Percentiles rank a stretch among this genome's conserved stretches.
Conservation (phyloP, 1,140 invertebrate genomes). For the Atopsyche davidsoni region DNA sequence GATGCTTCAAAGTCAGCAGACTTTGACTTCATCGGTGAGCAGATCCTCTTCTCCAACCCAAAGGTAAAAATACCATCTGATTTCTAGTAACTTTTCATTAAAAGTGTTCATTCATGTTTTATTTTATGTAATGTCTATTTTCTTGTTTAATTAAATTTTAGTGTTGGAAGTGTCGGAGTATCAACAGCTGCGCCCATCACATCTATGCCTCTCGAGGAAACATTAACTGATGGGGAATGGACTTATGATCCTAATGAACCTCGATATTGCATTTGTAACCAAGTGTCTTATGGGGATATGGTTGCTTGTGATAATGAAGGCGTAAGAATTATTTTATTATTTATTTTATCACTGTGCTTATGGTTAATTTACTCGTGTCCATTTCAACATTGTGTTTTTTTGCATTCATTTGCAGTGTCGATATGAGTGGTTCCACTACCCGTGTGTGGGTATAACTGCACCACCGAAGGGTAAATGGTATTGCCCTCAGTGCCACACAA, state of each 20-base stretch:
- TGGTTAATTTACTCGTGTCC: conserved; percentile 1
- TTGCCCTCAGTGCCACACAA: conserved; percentile 88
- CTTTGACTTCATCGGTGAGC: conserved; percentile 26
- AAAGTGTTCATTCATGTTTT: neutral
- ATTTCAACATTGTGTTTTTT: neutral
- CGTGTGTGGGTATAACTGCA: conserved; percentile 91
- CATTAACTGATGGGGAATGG: conserved; percentile 62
- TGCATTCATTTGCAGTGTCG: conserved; percentile 68
- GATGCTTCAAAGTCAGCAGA: conserved; percentile 26
- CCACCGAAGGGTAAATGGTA: conserved; percentile 98
- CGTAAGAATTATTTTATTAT: conserved; percentile 50
- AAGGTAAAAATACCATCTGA: conserved; percentile 21
- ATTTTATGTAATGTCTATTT: neutral
- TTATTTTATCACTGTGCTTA: neutral
- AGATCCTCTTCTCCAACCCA: conserved; percentile 28
- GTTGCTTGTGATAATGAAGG: conserved; percentile 97
- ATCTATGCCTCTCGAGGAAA: conserved; percentile 43
- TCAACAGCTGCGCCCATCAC: conserved; percentile 26
- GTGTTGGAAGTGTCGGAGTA: conserved; percentile 27
- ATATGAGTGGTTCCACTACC: conserved; percentile 98
- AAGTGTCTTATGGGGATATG: conserved; percentile 98
- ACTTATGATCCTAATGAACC: conserved; percentile 89
- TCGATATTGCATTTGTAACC: conserved; percentile 95
- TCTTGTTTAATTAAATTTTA: conserved; percentile 10
- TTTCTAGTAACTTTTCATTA: too few species aligned